These are phyloP conservation scores for Aplodontia rufa DNA, from an alignment of 2,113 vertebrate species.

Conservation along the genomic window DNA sequence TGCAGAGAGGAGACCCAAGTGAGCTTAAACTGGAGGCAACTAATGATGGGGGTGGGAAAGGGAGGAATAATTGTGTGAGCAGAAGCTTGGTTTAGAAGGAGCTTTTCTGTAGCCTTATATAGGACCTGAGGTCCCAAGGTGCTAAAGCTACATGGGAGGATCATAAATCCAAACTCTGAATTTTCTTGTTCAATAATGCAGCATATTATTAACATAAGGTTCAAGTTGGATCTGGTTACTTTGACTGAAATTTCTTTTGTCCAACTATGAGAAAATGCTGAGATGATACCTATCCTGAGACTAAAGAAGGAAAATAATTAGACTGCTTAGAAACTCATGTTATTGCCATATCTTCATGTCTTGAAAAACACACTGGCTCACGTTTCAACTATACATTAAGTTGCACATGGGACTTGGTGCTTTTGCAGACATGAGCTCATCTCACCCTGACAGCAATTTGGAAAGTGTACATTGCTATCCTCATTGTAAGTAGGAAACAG, in stretches of 20 bases:
- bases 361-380: conserved; percentile 6
- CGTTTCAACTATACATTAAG: background rate
- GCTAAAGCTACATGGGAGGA: background rate
- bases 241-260: background rate
- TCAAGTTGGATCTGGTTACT: background rate
- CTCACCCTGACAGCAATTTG: background rate
- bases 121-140: background rate
- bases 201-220: background rate
- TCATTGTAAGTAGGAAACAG: background rate
- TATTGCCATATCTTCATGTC: background rate
- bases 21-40: background rate
- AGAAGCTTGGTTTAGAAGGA: background rate
- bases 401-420: background rate
- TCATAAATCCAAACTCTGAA: background rate
- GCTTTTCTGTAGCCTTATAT: background rate
- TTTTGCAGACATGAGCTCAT: background rate
- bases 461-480: background rate
- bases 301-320: conserved; percentile 15
- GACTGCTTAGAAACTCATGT: background rate
- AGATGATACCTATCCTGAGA: background rate
- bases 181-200: background rate
- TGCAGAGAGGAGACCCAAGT: background rate
- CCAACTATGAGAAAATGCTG: background rate
- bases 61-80: background rate
- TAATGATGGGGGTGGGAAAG: background rate